Conservation (phyloP, 2,113 vertebrate species). For the Marmota monax region DNA sequence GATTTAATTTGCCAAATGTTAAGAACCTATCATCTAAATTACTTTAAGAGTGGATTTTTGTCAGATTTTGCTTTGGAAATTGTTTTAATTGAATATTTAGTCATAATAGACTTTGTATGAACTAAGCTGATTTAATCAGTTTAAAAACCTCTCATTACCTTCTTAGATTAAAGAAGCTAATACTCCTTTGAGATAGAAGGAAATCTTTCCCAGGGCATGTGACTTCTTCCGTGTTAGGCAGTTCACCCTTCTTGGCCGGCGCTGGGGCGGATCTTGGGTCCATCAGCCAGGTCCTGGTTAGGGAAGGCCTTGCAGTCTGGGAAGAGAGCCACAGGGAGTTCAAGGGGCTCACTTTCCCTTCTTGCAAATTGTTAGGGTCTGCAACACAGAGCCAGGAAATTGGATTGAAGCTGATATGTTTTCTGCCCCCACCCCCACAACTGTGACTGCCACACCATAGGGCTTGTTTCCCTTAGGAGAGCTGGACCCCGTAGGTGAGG, state of each 20-base stretch:
- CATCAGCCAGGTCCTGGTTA: background rate
- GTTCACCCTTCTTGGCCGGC: background rate
- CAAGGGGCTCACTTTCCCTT: background rate
- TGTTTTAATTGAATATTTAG: slow-evolving; percentile 78
- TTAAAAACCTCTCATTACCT: slow-evolving; percentile 64
- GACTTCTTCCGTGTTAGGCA: background rate
- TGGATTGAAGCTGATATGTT: background rate
- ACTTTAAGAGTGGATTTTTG: slow-evolving; percentile 70
- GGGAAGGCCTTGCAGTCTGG: background rate
- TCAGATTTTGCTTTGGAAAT: slow-evolving; percentile 77
- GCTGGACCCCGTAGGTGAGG: fast-evolving
- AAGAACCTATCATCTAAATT: slow-evolving; percentile 69
- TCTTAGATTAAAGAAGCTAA: slow-evolving; percentile 68
- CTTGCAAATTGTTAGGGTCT: background rate
- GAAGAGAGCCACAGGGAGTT: background rate
- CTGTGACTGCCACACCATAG: background rate
- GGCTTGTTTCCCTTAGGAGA: background rate
- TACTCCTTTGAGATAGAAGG: slow-evolving; percentile 42
- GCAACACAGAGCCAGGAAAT: slow-evolving; percentile 1
- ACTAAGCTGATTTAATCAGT: slow-evolving; percentile 70
- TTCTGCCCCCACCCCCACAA: background rate
- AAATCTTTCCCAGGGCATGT: slow-evolving; percentile 6
- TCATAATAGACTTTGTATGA: slow-evolving; percentile 59
- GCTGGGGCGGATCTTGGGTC: background rate
- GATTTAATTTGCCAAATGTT: slow-evolving; percentile 70